Evolutionary conservation across 2,888 invertebrate genomes (phyloP).

Genomic region (Leptinotarsa peninsularis): DNA sequence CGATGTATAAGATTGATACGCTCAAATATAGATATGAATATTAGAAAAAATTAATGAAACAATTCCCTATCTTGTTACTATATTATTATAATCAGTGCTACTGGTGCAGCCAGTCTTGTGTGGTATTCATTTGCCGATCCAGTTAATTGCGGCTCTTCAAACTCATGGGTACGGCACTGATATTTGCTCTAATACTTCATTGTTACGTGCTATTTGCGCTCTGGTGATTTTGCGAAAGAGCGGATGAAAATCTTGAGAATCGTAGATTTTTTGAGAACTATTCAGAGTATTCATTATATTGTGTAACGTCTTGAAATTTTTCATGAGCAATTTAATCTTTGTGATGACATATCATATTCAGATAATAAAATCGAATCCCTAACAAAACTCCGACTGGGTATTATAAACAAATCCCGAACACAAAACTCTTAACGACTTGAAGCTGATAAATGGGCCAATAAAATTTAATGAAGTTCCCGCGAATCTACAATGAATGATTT

Average conservation of each 20-base stretch:
- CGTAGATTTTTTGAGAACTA: neutral
- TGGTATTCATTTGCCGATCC: too few relatives aligned
- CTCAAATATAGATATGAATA: too few relatives aligned
- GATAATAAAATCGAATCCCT: neutral
- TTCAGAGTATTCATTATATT: neutral
- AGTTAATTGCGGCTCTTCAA: too few relatives aligned
- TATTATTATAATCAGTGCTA: too few relatives aligned
- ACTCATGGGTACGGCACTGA: too few relatives aligned
- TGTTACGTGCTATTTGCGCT: neutral
- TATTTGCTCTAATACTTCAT: too few relatives aligned
- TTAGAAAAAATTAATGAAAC: too few relatives aligned
- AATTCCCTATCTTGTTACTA: too few relatives aligned
- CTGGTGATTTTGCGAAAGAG: neutral
- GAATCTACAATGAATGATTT: conserved; percentile 2
- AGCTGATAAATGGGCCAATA: conserved; percentile 7
- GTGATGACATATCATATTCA: neutral
- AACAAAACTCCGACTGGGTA: neutral
- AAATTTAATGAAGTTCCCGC: neutral
- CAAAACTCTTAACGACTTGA: neutral
- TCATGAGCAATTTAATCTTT: neutral
- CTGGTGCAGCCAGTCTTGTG: too few relatives aligned
- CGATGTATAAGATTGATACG: too few relatives aligned
- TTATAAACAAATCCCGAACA: neutral
- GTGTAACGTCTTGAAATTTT: too few relatives aligned
- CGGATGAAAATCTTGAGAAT: neutral